phyloP scores from a whole-genome alignment of 2,888 invertebrate genomes.

The Eupithecia subumbrata region DNA sequence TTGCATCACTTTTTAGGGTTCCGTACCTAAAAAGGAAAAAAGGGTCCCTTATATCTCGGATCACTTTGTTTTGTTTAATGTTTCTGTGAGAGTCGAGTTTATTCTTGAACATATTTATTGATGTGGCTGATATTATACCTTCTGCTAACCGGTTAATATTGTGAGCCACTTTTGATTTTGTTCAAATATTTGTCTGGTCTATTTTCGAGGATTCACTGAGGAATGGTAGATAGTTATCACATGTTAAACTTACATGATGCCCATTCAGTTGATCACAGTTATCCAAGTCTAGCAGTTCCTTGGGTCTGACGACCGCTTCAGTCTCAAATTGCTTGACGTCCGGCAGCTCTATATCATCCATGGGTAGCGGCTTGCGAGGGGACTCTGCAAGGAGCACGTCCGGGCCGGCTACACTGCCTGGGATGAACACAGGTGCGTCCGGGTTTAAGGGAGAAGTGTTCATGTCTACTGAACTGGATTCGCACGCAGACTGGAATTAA shows the following conservation, averaged over 20 bases:
- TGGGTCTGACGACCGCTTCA: slow-evolving; percentile 86
- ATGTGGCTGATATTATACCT: no score
- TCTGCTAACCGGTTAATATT: no score
- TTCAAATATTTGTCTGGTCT: no score
- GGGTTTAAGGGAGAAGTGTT: slow-evolving; percentile 93
- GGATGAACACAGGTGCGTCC: slow-evolving; percentile 93
- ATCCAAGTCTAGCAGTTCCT: slow-evolving; percentile 82
- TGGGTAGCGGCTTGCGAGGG: slow-evolving; percentile 87
- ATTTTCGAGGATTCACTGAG: no score
- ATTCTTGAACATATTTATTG: no score
- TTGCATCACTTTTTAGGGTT: no score
- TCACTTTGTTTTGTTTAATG: no score
- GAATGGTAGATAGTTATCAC: no score
- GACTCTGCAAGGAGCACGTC: slow-evolving; percentile 87
- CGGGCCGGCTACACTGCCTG: slow-evolving; percentile 79
- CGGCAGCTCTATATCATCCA: slow-evolving; percentile 86
- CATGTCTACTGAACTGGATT: slow-evolving; percentile 84
- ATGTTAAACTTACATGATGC: slow-evolving; percentile 73
- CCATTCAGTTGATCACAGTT: slow-evolving; percentile 83
- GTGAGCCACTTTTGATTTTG: no score
- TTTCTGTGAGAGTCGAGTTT: no score
- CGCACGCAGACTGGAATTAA: slow-evolving; percentile 76
- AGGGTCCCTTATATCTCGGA: no score
- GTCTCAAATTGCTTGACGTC: slow-evolving; percentile 86
- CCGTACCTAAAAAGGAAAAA: no score